phyloP scores from a whole-genome alignment of 2,113 vertebrate genomes.

The Apus apus region DNA sequence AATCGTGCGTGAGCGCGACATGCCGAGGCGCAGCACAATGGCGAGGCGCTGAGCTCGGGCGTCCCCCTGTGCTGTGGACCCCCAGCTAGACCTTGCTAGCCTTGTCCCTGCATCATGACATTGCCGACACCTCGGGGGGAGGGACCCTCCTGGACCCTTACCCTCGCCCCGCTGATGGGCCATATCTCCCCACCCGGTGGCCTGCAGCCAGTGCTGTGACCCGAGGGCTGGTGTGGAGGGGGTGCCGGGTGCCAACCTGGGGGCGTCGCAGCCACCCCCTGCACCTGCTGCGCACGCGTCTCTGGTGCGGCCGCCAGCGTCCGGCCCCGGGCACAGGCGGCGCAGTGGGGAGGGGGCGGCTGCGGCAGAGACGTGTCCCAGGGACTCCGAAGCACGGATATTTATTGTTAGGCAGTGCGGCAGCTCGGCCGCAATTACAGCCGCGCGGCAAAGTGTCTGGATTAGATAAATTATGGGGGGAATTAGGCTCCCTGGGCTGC shows the following conservation, averaged over 20 bases:
- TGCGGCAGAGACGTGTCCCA: slow-evolving; percentile 64
- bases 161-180: neutral
- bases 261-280: neutral
- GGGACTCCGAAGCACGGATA: slow-evolving; percentile 34
- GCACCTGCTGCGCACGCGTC: neutral
- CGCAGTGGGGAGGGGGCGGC: slow-evolving; percentile 34
- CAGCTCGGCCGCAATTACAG: slow-evolving; percentile 30
- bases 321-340: slow-evolving; percentile 23
- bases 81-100: accelerated
- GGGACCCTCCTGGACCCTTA: accelerated
- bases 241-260: accelerated
- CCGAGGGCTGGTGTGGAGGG: accelerated
- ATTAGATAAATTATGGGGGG: slow-evolving; percentile 58
- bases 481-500: slow-evolving; percentile 48
- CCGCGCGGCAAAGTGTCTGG: slow-evolving; percentile 5
- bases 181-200: neutral
- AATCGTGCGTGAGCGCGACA: slow-evolving; percentile 53
- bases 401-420: slow-evolving; percentile 71
- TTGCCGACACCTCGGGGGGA: accelerated
- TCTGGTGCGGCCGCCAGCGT: neutral
- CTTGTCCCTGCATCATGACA: accelerated
- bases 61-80: neutral
- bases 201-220: accelerated
- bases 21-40: slow-evolving; percentile 65
- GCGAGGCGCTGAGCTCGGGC: neutral